These are phyloP conservation scores for Virgularia gustaviana DNA, from an alignment of 92 coral and sea anemone species.

Conservation along the genomic window DNA sequence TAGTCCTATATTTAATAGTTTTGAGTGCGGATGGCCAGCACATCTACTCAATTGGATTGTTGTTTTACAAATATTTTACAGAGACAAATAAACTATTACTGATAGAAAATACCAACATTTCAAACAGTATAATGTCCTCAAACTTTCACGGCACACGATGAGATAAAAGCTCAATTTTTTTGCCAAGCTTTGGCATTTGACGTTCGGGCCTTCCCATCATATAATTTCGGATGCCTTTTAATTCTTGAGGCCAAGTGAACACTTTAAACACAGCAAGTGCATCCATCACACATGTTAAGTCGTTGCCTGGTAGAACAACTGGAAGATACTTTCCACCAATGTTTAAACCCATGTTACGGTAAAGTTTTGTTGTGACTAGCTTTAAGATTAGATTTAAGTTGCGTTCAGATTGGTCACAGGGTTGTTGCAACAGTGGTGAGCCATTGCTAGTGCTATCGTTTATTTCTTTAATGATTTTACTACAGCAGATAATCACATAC, in stretches of 20 bases:
- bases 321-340: conserved; percentile 15
- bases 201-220: not conserved
- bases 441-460: not conserved
- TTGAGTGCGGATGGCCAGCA: no score
- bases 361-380: not conserved
- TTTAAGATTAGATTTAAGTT: conserved; percentile 17
- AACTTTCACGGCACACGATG: no score
- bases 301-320: conserved; percentile 1
- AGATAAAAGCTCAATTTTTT: no score
- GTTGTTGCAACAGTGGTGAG: not conserved
- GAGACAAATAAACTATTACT: no score
- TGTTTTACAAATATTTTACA: no score
- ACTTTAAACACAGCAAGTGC: not conserved
- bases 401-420: no score
- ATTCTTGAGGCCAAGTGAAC: conserved; percentile 13
- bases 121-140: no score
- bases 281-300: not conserved
- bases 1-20: no score
- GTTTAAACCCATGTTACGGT: not conserved
- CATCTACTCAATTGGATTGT: no score
- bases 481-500: conserved; percentile 21
- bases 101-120: no score
- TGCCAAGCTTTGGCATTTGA: not conserved
- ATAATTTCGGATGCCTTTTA: not conserved
- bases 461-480: conserved; percentile 6